Evolutionary conservation across 2,113 vertebrate species (phyloP), one percentile per base, ranked within the genome.

Genomic region (Bucco capensis): DNA sequence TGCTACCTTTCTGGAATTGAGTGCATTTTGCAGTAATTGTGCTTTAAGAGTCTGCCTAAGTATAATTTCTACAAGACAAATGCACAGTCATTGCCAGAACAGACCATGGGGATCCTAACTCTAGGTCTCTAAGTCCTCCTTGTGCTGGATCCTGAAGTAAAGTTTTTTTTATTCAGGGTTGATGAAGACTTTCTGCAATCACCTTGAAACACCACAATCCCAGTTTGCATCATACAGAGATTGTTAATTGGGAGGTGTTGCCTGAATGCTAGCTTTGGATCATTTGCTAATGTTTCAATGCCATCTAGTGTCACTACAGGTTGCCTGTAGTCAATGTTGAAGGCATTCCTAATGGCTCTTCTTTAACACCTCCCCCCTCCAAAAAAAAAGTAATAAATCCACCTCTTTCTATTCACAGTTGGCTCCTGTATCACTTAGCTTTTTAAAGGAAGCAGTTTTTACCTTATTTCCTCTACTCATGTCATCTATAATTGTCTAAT

Each of bases 181-280:
- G 1, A 49, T 61, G 33, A 71, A 76, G 38, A 5, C 57, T 24
- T 14, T n/a, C 35, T 74, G 42, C 49, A 61, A 28, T 31, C 37
- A 31, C 19, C 21, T 5, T 56, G 25, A 67, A 77, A 35, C 22
- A 54, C 17, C 27, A 19, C 28, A 77, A 7, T 54, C 40, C 19
- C 17, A 66, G 9, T 21, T 64, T 1, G 0, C 2, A 1, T 44
- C 54, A 57, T 1, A 2, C 37, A 28, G 83, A 65, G n/a, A n/a
- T n/a, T n/a, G n/a, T n/a, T n/a, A n/a, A n/a, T n/a, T n/a, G n/a
- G n/a, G n/a, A 62, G 27, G 16, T 22, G 16, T 17, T 65, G 21
- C 44, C 14, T 58, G 9, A 24, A 14, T 1, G 5, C 15, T 51
- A n/a, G 2, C 9, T 60, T 65, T 3, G 10, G 73, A 61, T 51